Percentiles rank a stretch among this genome's conserved stretches.
These are phyloP conservation scores for Ariolimax columbianus DNA, from an alignment of 2,888 invertebrate genomes.

Conservation along the genomic window DNA sequence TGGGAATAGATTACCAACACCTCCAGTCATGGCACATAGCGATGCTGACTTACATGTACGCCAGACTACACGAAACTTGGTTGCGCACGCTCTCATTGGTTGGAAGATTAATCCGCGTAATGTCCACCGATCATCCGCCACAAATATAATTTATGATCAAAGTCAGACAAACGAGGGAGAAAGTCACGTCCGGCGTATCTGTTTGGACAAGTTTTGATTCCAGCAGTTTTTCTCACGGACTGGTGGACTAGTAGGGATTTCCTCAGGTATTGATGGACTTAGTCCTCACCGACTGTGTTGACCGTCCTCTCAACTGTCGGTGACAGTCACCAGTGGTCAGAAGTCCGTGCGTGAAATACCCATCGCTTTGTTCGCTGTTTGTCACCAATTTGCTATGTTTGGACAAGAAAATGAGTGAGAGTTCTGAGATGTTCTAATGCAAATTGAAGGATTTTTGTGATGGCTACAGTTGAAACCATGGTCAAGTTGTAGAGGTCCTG, in stretches of 20 bases:
- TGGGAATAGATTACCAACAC: no score
- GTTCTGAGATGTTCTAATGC: not conserved
- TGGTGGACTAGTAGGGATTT: not conserved
- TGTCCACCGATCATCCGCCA: not conserved
- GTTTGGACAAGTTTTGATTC: not conserved
- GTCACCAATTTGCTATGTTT: constrained; percentile 1
- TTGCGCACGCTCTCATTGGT: no score
- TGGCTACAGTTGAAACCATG: no score
- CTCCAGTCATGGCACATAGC: no score
- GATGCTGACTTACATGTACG: no score
- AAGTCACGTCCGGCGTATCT: not conserved
- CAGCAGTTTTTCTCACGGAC: not conserved
- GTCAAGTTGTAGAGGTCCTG: no score
- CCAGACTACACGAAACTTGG: no score
- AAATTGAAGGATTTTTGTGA: not conserved
- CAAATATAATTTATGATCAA: not conserved
- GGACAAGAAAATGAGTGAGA: not conserved
- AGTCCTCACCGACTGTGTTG: not conserved
- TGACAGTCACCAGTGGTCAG: not conserved
- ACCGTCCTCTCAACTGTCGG: not conserved
- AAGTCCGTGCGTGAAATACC: not conserved
- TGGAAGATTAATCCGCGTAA: not conserved
- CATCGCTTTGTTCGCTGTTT: not conserved
- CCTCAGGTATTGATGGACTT: not conserved
- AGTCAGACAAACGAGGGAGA: not conserved